phyloP scores from a whole-genome alignment of 2,888 invertebrate genomes.

The Cephus spinipes region DNA sequence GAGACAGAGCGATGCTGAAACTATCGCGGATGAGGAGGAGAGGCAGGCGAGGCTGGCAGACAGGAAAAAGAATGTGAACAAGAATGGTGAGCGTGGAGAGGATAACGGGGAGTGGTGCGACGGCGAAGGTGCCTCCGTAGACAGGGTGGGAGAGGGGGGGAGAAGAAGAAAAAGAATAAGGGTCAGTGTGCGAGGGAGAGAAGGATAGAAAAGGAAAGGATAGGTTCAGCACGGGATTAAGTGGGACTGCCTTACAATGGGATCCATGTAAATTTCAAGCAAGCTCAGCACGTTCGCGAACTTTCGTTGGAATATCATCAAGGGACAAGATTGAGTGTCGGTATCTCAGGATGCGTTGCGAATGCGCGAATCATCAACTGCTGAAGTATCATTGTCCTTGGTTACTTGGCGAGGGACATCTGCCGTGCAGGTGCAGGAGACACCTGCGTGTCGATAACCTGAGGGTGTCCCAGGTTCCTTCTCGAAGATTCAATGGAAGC shows the following conservation, averaged over 20 bases:
- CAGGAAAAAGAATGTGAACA: background rate
- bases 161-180: background rate
- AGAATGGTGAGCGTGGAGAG: background rate
- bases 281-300: background rate
- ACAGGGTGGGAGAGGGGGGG: background rate
- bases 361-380: background rate
- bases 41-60: background rate
- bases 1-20: background rate
- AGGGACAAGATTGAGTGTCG: background rate
- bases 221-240: background rate
- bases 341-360: background rate
- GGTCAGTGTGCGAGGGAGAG: background rate
- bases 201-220: background rate
- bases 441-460: conserved; percentile 31
- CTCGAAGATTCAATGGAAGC: background rate
- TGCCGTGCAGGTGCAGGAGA: conserved; percentile 40
- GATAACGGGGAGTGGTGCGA: background rate
- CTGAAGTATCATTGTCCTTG: background rate
- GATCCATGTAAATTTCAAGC: conserved; percentile 4
- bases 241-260: background rate
- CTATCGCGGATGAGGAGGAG: background rate
- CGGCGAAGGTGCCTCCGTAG: background rate
- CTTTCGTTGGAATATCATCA: background rate
- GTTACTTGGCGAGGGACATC: conserved; percentile 24
- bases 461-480: background rate